Evolutionary conservation across 2,113 vertebrate species (phyloP).

Genomic region (Fulica atra): DNA sequence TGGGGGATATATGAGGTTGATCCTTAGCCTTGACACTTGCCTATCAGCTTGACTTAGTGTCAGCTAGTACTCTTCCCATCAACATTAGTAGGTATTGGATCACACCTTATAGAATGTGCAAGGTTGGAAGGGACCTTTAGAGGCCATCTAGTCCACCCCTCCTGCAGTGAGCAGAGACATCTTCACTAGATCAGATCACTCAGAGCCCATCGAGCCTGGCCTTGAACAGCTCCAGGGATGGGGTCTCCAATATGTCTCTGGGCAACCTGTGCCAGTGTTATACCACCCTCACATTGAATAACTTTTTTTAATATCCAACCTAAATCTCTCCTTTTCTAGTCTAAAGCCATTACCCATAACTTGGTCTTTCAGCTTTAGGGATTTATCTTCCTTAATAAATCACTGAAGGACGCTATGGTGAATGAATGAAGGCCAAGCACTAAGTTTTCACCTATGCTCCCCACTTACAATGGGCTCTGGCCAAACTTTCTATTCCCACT

Average conservation of each 20-base stretch:
- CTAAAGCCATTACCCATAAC: too few relatives aligned
- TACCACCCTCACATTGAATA: too few relatives aligned
- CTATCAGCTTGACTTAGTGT: background rate
- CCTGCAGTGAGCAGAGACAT: too few relatives aligned
- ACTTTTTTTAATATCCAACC: too few relatives aligned
- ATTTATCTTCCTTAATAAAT: background rate
- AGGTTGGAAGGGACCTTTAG: too few relatives aligned
- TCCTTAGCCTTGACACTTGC: background rate
- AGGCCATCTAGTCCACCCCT: too few relatives aligned
- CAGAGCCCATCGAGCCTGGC: too few relatives aligned
- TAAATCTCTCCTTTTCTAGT: too few relatives aligned
- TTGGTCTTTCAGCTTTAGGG: background rate
- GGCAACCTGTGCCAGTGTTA: too few relatives aligned
- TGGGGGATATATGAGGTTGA: background rate
- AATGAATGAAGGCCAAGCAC: background rate
- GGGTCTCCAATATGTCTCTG: too few relatives aligned
- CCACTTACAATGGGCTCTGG: background rate
- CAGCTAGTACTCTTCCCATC: background rate
- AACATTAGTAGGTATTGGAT: background rate
- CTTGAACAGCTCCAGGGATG: too few relatives aligned
- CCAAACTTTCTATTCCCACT: background rate
- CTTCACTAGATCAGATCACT: too few relatives aligned
- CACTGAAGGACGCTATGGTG: background rate
- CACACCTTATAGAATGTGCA: background rate
- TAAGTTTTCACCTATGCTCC: background rate